Base-by-base conservation (phyloP, 2,888 invertebrate species). In the Actias luna region DNA sequence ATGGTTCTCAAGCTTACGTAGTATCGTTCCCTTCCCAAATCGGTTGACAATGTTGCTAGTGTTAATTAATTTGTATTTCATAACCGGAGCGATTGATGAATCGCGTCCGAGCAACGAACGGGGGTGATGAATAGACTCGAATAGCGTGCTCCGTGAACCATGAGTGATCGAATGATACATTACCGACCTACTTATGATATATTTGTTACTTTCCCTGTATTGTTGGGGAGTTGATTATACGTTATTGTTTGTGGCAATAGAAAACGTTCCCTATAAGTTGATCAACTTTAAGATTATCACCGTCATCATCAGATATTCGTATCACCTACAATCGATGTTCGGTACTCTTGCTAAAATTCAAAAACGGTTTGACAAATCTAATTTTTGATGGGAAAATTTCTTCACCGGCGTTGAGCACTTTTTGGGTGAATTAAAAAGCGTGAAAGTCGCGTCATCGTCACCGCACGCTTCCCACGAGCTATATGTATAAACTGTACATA, bases 61-160 rank as follows among this genome's bases (percentile, higher is more conserved):
- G 74, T 74, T 80, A 80, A 83, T 83, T 79, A 82, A 81, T 81
- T 80, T 74, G 72, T 75, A 78, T 79, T 79, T 78, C 78, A 80
- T 79, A 78, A 77, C 72, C 76, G 73, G 42, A 77, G 77, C 71
- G 77, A 71, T 65, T 77, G 74, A 79, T 83, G 66, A 69, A 69
- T 72, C 39, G 63, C 67, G 61, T 58, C 67, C 52, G 66, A 68
- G 66, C 65, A 62, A 52, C 2, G 64, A 64, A 66, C 63, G 65
- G 65, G 63, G 59, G 58, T 59, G 63, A 55, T 63, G 31, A 59
- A 63, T 52, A 63, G 52, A 59, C 39, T 52, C 12, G 27, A 27
- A 27, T 18, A 25, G n/a, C 35, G 39, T 18, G 27, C 29, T 12
- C 61, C n/a, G 4, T 55, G 63, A 50, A 27, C 22, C 16, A 18